These are phyloP conservation scores for Colius striatus DNA, from an alignment of 2,113 vertebrate genomes.

Conservation along the genomic window DNA sequence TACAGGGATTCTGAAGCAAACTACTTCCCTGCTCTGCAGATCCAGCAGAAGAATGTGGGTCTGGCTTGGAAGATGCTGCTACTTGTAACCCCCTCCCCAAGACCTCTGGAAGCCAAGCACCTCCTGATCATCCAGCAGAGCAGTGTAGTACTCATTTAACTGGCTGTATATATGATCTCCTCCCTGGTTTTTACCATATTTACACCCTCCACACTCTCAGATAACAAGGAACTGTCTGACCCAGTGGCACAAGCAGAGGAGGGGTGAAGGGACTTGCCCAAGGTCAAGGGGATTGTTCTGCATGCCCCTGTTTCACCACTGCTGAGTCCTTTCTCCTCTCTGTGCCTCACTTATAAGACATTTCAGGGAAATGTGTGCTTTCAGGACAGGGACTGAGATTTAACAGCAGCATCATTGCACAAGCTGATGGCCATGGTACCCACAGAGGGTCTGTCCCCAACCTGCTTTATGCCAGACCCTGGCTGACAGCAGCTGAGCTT, in stretches of 20 bases:
- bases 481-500: rapidly evolving
- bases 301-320: background rate
- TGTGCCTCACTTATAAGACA: background rate
- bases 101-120: background rate
- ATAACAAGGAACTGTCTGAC: background rate
- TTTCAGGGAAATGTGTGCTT: background rate
- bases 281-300: rapidly evolving
- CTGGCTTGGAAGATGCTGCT: background rate
- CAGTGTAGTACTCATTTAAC: background rate
- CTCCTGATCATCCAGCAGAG: background rate
- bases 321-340: background rate
- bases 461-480: background rate
- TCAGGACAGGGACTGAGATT: background rate
- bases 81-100: background rate
- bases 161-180: background rate
- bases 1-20: background rate
- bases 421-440: background rate
- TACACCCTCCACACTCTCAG: background rate
- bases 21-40: background rate
- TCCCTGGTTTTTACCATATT: background rate
- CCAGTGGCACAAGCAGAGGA: background rate
- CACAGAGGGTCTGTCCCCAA: rapidly evolving
- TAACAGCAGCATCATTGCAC: background rate
- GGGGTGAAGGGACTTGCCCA: background rate
- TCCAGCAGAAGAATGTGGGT: background rate